Evolutionary conservation across 53 echinoderm and acorn worm genomes (phyloP).

Genomic region (Holothuria scabra): DNA sequence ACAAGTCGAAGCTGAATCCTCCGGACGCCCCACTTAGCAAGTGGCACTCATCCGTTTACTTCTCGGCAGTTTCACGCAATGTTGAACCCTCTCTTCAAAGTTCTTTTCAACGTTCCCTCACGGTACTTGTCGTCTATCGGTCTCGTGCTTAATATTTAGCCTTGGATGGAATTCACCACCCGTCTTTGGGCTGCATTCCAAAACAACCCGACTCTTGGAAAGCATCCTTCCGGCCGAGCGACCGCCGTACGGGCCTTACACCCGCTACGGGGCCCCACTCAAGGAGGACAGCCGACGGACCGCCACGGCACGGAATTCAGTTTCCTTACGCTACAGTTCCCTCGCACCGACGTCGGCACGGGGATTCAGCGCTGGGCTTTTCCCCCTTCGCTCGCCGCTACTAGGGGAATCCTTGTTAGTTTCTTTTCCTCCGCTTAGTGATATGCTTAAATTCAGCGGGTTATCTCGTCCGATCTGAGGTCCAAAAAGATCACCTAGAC

Average conservation of each 20-base stretch:
- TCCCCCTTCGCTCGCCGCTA: constrained; percentile 95
- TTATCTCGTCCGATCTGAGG: constrained; percentile 87
- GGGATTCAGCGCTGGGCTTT: constrained; percentile 72
- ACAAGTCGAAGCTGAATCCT: no score
- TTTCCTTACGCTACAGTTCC: not conserved
- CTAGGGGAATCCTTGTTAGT: constrained; percentile 90
- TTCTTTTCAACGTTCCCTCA: constrained; percentile 77
- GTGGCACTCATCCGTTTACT: constrained; percentile 20
- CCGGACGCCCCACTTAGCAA: not conserved
- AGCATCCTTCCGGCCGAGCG: constrained; percentile 12
- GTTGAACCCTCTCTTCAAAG: constrained; percentile 55
- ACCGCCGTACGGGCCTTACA: constrained; percentile 60
- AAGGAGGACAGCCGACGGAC: constrained; percentile 19
- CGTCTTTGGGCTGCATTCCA: constrained; percentile 83
- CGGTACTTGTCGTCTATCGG: constrained; percentile 83
- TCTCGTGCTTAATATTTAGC: constrained; percentile 83
- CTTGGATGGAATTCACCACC: constrained; percentile 87
- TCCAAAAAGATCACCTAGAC: no score
- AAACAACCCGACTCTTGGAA: constrained; percentile 63
- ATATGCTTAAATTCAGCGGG: constrained; percentile 98
- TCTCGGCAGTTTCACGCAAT: constrained; percentile 39
- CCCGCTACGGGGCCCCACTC: constrained; percentile 58
- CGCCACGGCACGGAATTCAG: not conserved
- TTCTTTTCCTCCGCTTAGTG: constrained; percentile 98
- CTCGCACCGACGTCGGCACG: constrained; percentile 23